Conservation (phyloP, 1,140 invertebrate species). For the Latrodectus geometricus region DNA sequence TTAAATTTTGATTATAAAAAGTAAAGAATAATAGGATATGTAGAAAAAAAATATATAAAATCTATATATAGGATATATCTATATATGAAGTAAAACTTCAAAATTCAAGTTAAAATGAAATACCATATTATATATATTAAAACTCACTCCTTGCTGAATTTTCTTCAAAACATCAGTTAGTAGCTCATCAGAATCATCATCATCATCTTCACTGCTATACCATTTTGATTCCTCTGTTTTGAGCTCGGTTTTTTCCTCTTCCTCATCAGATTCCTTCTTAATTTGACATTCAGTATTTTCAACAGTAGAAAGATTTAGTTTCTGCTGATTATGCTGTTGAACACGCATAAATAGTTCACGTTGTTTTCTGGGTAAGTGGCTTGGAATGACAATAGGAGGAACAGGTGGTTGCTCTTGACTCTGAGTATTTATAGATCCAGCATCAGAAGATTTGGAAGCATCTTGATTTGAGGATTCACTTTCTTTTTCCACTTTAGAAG, state of each 20-base stretch:
- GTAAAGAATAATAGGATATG: too few species aligned
- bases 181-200: conserved; percentile 71
- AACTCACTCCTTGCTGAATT: conserved; percentile 63
- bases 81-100: too few species aligned
- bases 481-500: neutral
- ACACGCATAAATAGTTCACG: conserved; percentile 78
- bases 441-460: neutral
- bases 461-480: conserved; percentile 14
- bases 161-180: conserved; percentile 67
- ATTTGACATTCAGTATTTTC: conserved; percentile 7
- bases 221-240: conserved; percentile 73
- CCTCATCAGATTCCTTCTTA: conserved; percentile 26
- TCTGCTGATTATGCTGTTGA: conserved; percentile 69
- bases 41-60: too few species aligned
- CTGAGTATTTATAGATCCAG: neutral
- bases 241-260: conserved; percentile 70
- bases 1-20: too few species aligned
- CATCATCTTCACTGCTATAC: conserved; percentile 79
- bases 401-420: neutral
- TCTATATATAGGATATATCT: too few species aligned
- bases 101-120: neutral
- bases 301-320: neutral
- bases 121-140: neutral
- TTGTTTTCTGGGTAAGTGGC: conserved; percentile 77
- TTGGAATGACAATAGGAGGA: conserved; percentile 67